Conservation (phyloP, 2,888 invertebrate species). For the Julus scanicus region DNA sequence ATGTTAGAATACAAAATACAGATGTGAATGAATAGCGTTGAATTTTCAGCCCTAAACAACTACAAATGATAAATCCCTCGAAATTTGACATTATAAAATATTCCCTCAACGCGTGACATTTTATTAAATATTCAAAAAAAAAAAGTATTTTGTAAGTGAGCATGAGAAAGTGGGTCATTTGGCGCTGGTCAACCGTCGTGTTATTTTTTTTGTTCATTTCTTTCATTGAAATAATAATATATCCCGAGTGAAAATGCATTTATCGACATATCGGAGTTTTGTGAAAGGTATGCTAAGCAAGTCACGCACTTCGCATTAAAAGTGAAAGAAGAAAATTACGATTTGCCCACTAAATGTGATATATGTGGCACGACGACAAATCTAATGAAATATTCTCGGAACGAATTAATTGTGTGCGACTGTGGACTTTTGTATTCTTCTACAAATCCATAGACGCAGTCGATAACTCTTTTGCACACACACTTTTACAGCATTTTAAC, state of each 20-base stretch:
- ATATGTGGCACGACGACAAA: background rate
- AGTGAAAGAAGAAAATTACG: conserved; percentile 21
- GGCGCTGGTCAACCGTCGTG: background rate
- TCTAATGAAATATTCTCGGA: background rate
- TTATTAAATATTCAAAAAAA: background rate
- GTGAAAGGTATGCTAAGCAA: background rate
- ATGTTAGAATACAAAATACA: no score
- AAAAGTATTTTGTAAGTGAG: background rate
- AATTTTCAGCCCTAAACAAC: no score
- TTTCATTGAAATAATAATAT: background rate
- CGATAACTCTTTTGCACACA: background rate
- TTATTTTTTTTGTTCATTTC: background rate
- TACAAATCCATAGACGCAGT: background rate
- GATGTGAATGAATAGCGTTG: no score
- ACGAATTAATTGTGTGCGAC: background rate
- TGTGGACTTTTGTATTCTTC: background rate
- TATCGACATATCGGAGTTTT: conserved; percentile 30
- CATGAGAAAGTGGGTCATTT: background rate
- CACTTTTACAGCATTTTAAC: background rate
- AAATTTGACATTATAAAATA: background rate
- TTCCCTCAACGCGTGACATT: background rate
- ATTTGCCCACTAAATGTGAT: background rate
- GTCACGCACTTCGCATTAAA: background rate
- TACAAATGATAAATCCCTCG: background rate
- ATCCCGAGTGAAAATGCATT: background rate